These are phyloP conservation scores for Drosophila miranda DNA, from an alignment of 1,140 invertebrate species.

Conservation along the genomic window DNA sequence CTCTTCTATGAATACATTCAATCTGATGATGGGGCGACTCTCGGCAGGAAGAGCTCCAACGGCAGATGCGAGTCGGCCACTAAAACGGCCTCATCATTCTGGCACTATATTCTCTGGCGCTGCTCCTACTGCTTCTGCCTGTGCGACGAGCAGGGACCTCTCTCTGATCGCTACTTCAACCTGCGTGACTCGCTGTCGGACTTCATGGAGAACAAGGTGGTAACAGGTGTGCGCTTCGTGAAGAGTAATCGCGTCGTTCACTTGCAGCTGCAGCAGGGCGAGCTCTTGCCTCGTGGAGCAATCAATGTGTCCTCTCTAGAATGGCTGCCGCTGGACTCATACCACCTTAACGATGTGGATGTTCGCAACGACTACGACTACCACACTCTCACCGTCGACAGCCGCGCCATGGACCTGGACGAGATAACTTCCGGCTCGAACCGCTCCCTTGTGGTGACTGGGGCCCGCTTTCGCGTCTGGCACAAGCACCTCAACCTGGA, in stretches of 20 bases:
- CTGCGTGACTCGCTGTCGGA: conserved; percentile 86
- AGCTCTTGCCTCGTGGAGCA: conserved; percentile 85
- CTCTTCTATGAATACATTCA: conserved; percentile 83
- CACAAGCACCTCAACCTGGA: conserved; percentile 92
- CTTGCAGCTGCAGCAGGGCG: conserved; percentile 90
- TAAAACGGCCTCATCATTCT: conserved; percentile 92
- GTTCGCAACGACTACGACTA: conserved; percentile 86
- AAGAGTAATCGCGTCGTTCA: conserved; percentile 89
- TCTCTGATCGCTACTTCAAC: conserved; percentile 91
- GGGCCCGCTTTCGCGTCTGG: conserved; percentile 88
- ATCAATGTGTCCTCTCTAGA: conserved; percentile 85
- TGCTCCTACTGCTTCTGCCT: conserved; percentile 94
- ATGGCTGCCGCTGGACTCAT: conserved; percentile 87
- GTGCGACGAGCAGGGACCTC: conserved; percentile 88
- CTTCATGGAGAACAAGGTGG: conserved; percentile 87
- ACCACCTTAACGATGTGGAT: conserved; percentile 83
- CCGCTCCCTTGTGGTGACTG: conserved; percentile 84
- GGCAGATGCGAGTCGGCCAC: not conserved
- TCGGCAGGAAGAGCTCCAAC: conserved; percentile 85
- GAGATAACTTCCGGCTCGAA: conserved; percentile 88
- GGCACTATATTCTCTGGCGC: conserved; percentile 90
- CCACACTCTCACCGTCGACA: conserved; percentile 88
- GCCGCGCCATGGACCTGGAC: conserved; percentile 90
- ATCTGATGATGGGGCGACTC: conserved; percentile 88
- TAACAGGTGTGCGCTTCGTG: conserved; percentile 89